Conservation (phyloP, 2,888 invertebrate genomes). For the Mythimna ferrago region DNA sequence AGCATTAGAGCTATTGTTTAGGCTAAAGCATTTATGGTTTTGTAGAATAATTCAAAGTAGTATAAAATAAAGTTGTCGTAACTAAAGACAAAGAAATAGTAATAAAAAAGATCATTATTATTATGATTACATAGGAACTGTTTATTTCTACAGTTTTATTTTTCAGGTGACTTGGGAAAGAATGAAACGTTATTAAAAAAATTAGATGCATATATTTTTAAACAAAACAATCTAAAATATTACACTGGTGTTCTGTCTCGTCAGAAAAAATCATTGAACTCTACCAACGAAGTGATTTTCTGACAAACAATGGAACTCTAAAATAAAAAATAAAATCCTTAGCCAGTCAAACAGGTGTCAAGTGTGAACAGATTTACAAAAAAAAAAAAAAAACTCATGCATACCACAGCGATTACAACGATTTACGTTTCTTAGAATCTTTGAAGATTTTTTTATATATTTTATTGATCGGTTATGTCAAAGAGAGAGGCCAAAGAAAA, state of each 20-base stretch:
- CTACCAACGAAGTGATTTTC: neutral
- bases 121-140: no score
- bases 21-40: neutral
- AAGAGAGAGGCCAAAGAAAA: neutral
- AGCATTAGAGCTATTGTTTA: neutral
- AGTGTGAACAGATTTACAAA: constrained; percentile 43
- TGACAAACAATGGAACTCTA: constrained; percentile 23
- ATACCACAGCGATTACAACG: constrained; percentile 34
- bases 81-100: neutral
- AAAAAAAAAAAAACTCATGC: constrained; percentile 35
- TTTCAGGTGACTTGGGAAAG: no score
- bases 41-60: neutral
- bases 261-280: neutral
- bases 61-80: neutral
- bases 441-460: constrained; percentile 20
- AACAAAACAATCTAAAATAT: no score
- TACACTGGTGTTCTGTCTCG: neutral
- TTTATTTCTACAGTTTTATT: no score
- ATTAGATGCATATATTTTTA: no score
- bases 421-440: constrained; percentile 40
- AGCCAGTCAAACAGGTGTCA: constrained; percentile 61
- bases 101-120: no score
- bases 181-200: no score
- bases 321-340: constrained; percentile 29
- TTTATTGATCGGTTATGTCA: constrained; percentile 31